phyloP scores from a whole-genome alignment of 2,888 invertebrate genomes.

The Mimachlamys varia region DNA sequence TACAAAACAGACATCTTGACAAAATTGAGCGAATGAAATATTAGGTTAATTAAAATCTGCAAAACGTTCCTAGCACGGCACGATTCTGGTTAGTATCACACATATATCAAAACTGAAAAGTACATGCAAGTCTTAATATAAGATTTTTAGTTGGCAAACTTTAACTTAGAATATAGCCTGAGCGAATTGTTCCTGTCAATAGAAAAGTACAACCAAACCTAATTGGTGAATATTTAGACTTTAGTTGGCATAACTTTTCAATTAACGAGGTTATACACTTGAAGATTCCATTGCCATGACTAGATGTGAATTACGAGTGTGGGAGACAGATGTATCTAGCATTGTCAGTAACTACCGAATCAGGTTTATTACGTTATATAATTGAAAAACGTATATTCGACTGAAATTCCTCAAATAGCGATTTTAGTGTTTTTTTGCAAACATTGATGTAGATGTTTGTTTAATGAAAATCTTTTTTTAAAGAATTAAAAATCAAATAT shows the following conservation, averaged over 20 bases:
- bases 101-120: background rate
- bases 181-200: background rate
- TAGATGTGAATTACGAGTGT: background rate
- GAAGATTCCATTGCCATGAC: background rate
- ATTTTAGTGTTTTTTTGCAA: background rate
- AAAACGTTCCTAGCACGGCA: background rate
- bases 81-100: background rate
- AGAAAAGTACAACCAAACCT: background rate
- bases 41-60: background rate
- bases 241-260: background rate
- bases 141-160: background rate
- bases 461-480: background rate
- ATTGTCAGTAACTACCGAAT: background rate
- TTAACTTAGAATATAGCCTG: constrained; percentile 1
- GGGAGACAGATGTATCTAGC: background rate
- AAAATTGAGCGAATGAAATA: background rate
- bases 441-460: background rate
- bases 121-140: background rate
- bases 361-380: background rate
- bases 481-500: background rate
- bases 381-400: background rate
- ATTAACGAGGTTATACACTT: background rate
- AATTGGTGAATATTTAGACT: constrained; percentile 15
- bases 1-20: constrained; percentile 5
- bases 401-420: background rate